phyloP scores from a whole-genome alignment of 2,797 vertebrate species.

The Echeneis naucrates region DNA sequence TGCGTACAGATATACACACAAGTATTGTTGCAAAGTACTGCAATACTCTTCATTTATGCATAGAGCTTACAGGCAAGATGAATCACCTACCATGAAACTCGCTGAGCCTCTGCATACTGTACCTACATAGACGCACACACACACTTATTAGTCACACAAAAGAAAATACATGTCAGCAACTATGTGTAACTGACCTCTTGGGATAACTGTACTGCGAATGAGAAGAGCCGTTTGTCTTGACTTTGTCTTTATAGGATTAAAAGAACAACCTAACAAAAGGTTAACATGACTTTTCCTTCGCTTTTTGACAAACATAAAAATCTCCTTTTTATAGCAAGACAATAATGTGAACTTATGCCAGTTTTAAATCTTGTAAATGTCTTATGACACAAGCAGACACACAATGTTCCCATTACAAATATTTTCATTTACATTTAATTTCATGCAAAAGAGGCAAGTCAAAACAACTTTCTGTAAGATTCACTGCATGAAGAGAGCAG shows the following conservation, averaged over 20 bases:
- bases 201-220: conserved; percentile 33
- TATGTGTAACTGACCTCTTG: conserved; percentile 44
- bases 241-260: conserved; percentile 17
- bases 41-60: conserved; percentile 48
- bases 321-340: neutral
- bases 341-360: neutral
- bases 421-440: neutral
- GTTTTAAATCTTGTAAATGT: neutral
- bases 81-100: neutral
- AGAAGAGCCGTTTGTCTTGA: conserved; percentile 29
- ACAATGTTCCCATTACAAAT: neutral
- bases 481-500: neutral
- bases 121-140: neutral
- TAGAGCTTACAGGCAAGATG: conserved; percentile 4
- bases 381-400: neutral
- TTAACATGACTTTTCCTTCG: neutral
- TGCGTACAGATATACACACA: neutral
- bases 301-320: neutral
- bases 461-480: too few relatives aligned
- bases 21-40: conserved; percentile 49
- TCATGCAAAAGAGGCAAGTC: neutral
- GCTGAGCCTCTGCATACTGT: conserved; percentile 15
- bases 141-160: conserved; percentile 9
- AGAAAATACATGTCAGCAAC: conserved; percentile 59
- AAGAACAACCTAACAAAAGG: conserved; percentile 26